phyloP scores from a whole-genome alignment of 92 coral and sea anemone genomes.

The Zoanthus solanderi region DNA sequence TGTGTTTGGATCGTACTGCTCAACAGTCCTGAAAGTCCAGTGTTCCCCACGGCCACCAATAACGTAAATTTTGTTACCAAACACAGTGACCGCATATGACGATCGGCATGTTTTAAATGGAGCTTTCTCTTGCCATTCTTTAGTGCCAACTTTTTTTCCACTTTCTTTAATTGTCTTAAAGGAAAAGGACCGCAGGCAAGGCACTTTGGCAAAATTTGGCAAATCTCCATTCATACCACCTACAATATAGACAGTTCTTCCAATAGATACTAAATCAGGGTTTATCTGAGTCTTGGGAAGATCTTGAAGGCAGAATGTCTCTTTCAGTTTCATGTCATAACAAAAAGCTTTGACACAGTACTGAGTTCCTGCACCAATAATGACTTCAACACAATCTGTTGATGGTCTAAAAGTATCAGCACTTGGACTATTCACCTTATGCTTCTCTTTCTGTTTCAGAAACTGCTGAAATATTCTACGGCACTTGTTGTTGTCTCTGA shows the following conservation, averaged over 20 bases:
- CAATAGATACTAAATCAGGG: conserved; percentile 68
- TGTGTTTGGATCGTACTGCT: conserved; percentile 71
- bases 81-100: conserved; percentile 64
- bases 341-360: conserved; percentile 75
- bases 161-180: conserved; percentile 61
- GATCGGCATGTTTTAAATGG: conserved; percentile 68
- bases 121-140: conserved; percentile 72
- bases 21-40: conserved; percentile 77
- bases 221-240: conserved; percentile 73
- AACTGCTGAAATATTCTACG: conserved; percentile 49
- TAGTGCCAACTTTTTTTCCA: conserved; percentile 15
- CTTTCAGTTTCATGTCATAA: conserved; percentile 74
- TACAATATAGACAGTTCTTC: conserved; percentile 72
- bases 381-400: conserved; percentile 49
- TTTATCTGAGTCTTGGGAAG: conserved; percentile 62
- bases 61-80: conserved; percentile 68
- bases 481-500: conserved; percentile 34
- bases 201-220: conserved; percentile 63
- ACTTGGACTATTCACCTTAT: conserved; percentile 10
- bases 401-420: conserved; percentile 30
- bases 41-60: conserved; percentile 74
- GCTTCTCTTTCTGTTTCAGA: conserved; percentile 47
- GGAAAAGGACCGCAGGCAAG: conserved; percentile 60
- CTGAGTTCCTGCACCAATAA: conserved; percentile 55
- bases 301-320: conserved; percentile 63